phyloP scores from a whole-genome alignment of 2,888 invertebrate genomes.

The Myathropa florea region DNA sequence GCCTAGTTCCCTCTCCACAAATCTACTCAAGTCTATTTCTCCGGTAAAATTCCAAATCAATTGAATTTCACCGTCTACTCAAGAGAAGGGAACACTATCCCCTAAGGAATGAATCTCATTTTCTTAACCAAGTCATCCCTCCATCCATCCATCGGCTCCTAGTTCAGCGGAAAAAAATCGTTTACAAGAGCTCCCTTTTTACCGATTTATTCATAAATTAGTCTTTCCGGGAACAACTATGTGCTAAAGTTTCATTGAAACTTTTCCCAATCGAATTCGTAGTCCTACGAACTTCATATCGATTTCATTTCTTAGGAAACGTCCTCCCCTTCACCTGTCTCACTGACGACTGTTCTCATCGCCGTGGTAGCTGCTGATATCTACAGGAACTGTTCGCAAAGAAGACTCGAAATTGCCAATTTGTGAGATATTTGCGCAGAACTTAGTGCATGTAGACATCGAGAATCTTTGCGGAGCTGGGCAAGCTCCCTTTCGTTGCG shows the following conservation, averaged over 20 bases:
- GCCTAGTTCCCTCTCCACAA: too few species aligned
- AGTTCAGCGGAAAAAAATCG: not conserved
- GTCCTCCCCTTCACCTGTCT: not conserved
- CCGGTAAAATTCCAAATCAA: too few species aligned
- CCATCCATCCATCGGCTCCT: too few species aligned
- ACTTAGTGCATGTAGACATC: conserved; percentile 21
- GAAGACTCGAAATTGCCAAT: conserved; percentile 44
- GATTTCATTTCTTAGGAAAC: conserved; percentile 6
- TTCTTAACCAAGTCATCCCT: too few species aligned
- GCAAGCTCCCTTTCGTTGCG: not conserved
- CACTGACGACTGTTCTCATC: not conserved
- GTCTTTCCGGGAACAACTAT: not conserved
- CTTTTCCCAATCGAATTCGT: conserved; percentile 21
- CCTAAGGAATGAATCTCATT: too few species aligned
- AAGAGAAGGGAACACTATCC: too few species aligned
- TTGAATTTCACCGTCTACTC: too few species aligned
- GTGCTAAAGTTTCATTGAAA: conserved; percentile 20
- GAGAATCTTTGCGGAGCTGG: conserved; percentile 24
- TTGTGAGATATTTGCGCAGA: conserved; percentile 49
- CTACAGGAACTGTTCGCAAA: not conserved
- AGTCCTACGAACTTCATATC: not conserved
- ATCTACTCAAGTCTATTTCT: too few species aligned
- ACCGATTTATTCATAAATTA: conserved; percentile 22
- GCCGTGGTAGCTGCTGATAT: not conserved
- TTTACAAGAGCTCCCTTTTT: not conserved